Base-by-base conservation (phyloP, 30 jellyfish, hydroid and myxozoan genomes). In the Aurelia coerulea region DNA sequence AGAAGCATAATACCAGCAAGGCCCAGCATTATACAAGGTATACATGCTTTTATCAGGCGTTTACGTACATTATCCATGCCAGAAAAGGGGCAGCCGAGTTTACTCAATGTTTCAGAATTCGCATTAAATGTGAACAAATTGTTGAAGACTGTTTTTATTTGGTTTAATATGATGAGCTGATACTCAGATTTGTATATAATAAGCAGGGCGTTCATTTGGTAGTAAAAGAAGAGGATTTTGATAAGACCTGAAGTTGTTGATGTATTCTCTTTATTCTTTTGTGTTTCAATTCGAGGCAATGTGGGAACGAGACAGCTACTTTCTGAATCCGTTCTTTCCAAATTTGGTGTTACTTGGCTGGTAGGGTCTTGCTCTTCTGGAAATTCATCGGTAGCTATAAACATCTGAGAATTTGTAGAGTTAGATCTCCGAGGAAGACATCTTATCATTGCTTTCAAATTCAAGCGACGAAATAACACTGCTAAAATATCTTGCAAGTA, bases 221-320 rank as follows among this genome's bases (percentile, higher is more conserved):
- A 75, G 63, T 34, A 75, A 62, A 54, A 75, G 37, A 75, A 75
- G 60, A 75, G 59, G 23, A 75, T 75, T 54, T 56, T 53, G 52
- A 75, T 51, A 2, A 75, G 58, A 1, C 86, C 76, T 6, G 86
- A 63, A 23, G 16, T 53, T 17, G 86, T 34, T 39, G 54, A 12
- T 14, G 31, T 59, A 19, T 19, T 59, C 32, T 59, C 68, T 19
- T 14, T 7, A 4, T 19, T 59, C 19, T 14, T 19, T 14, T 59
- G 31, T 16, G 19, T 59, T 59, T 16, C 19, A 59, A 14, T 59
- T 16, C 8, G 7, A 1, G 19, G 19, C 8, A 59, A 3, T 59
- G 68, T 14, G 6, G 19, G 29, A 14, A 14, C 1, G 19, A 3
- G 31, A 1, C 31, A 59, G 68, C 68, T 15, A 29, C 19, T 19